Percentiles rank a stretch among this genome's conserved stretches.
phyloP scores from a whole-genome alignment of 2,113 vertebrate genomes.

The Porphyrio hochstetteri region DNA sequence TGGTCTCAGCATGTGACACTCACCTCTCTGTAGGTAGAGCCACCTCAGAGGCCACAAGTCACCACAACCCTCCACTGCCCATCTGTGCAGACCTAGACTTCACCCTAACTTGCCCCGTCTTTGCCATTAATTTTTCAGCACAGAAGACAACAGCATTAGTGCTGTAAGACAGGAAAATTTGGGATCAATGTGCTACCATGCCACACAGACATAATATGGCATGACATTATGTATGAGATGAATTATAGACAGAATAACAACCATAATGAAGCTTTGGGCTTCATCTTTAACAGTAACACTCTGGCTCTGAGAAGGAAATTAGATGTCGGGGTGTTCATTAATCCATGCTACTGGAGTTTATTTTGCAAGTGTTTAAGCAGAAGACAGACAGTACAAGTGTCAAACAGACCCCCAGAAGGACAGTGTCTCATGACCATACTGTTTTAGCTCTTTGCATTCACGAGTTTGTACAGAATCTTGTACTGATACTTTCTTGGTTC shows the following conservation, averaged over 20 bases:
- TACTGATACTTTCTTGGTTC: slow-evolving; percentile 1
- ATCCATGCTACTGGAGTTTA: background rate
- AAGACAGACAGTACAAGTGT: background rate
- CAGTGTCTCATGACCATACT: background rate
- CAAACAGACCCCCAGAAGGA: background rate
- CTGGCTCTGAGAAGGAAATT: background rate
- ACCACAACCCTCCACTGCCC: background rate
- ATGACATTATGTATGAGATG: rapidly evolving
- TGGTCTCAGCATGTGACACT: rapidly evolving
- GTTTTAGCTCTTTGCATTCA: background rate
- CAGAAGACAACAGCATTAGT: background rate
- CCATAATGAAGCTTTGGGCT: background rate
- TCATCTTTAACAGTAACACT: background rate
- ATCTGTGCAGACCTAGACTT: background rate
- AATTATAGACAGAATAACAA: background rate
- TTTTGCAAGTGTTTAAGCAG: background rate
- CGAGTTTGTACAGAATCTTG: background rate
- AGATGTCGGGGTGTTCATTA: background rate
- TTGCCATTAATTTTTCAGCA: background rate
- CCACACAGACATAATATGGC: background rate
- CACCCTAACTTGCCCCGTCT: background rate
- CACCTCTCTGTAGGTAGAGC: background rate
- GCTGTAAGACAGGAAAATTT: background rate
- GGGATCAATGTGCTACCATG: background rate
- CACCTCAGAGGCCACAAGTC: background rate